A percentile compares a stretch with the other conserved stretches of the same genome.
These are phyloP conservation scores for Halcyon badia DNA, from an alignment of 2,797 vertebrate genomes.

Conservation along the genomic window DNA sequence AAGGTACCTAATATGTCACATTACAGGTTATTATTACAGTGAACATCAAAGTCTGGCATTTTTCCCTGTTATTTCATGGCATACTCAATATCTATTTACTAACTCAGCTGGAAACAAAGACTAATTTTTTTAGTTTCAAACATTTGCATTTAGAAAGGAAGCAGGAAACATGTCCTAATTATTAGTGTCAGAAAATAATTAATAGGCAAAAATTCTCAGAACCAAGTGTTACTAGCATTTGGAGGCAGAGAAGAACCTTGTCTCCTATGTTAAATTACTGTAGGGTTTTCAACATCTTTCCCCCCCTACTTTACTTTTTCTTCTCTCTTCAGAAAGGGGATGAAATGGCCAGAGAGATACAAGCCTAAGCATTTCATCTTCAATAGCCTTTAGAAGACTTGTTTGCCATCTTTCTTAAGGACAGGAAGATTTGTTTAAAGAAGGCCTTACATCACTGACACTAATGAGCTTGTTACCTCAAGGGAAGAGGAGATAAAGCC, in stretches of 20 bases:
- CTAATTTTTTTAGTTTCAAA: not conserved
- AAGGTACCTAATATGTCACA: not conserved
- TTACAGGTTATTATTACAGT: not conserved
- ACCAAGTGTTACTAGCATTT: not conserved
- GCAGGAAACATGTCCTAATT: not conserved
- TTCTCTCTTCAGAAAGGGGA: not conserved
- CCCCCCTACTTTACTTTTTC: not conserved
- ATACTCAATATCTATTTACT: not conserved
- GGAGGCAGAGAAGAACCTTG: not conserved
- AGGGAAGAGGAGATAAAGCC: not conserved
- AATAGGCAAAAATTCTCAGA: not conserved
- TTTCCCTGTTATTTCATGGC: not conserved
- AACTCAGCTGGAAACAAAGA: not conserved
- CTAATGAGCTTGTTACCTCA: not conserved
- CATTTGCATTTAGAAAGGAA: not conserved
- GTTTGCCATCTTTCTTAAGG: not conserved
- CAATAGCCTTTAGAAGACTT: not conserved
- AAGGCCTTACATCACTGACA: not conserved
- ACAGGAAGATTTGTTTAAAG: not conserved
- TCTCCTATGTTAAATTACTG: not conserved
- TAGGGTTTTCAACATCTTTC: not conserved
- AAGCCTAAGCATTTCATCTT: not conserved
- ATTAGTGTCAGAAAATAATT: not conserved
- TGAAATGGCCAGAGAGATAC: not conserved
- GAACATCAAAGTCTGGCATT: not conserved